phyloP scores from a whole-genome alignment of 2,113 vertebrate genomes.

The Corythoichthys haematopterus region DNA sequence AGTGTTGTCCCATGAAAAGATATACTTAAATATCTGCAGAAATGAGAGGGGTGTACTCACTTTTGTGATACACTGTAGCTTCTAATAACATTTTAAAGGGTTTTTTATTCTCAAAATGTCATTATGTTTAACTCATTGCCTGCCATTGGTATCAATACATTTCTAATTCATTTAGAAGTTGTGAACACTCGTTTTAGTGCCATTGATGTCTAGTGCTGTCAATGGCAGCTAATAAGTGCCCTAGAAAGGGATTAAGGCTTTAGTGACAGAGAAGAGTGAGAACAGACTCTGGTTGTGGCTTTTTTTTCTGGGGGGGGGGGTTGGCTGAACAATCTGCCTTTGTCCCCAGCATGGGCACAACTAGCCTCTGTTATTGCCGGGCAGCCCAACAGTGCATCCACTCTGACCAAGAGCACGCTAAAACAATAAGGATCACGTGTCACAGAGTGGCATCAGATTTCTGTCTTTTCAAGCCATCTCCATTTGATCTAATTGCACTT shows the following conservation, averaged over 20 bases:
- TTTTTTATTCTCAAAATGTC: too few species aligned
- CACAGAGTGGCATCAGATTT: slow-evolving; percentile 4
- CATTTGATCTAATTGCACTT: not conserved
- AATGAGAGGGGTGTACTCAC: too few species aligned
- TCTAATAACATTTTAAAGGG: too few species aligned
- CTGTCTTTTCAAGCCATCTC: not conserved
- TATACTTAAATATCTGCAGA: too few species aligned
- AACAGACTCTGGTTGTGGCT: slow-evolving; percentile 42
- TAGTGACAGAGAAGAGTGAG: slow-evolving; percentile 33
- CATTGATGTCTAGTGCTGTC: too few species aligned
- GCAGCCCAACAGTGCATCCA: slow-evolving; percentile 35
- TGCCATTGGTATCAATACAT: too few species aligned
- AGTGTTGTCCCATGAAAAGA: too few species aligned
- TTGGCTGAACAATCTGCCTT: slow-evolving; percentile 54
- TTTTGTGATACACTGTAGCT: too few species aligned
- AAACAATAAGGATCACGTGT: slow-evolving; percentile 3
- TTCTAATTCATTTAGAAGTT: too few species aligned
- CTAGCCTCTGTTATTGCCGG: slow-evolving; percentile 58
- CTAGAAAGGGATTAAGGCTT: not conserved
- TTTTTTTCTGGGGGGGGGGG: slow-evolving; percentile 16
- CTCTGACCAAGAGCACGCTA: slow-evolving; percentile 12
- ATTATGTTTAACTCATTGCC: too few species aligned
- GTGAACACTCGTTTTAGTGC: too few species aligned
- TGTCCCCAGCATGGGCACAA: slow-evolving; percentile 54
- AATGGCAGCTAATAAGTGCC: too few species aligned